Evolutionary conservation across 2,888 invertebrate genomes (phyloP), one percentile per base, ranked within the genome.

Genomic region (Syritta pipiens): DNA sequence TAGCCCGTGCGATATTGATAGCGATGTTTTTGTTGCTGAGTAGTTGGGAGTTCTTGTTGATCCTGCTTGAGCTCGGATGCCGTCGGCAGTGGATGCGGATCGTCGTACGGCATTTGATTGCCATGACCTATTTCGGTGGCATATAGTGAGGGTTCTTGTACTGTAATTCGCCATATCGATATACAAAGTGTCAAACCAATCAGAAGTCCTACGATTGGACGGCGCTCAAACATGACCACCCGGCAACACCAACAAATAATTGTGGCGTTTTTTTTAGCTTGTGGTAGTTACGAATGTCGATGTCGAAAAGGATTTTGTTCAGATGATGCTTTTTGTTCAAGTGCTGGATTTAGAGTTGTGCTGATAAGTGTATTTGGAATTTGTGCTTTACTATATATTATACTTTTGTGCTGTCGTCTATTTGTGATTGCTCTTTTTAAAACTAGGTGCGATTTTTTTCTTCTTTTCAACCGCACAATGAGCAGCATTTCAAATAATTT

Each of bases 81-180:
- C 28, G 79, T 79, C 48, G 69, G 67, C 12, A 59, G 40, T 14
- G 72, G 53, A 35, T 68, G 82, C 63, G 71, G 77, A 22, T 74
- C 74, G 3, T 74, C 74, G 74, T 48, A 32, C 24, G 74, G 14
- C 28, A 59, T 30, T 49, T 74, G 77, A 53, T 67, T 81, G 65
- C 81, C 83, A 55, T 83, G 81, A 22, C 81, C 82, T 30, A 81
- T 82, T 22, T 85, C 84, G 28, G 83, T 48, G 32, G 82, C 83
- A 49, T 84, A 82, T 67, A 85, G 77, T 59, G 84, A 82, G 37
- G 85, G 83, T 75, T 88, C 87, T 67, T 87, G 88, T 68, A 87
- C 83, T 82, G 87, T 85, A 79, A 88, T 86, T 82, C 87, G 85
- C 89, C 89, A 89, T 84, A 89, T 84, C 77, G 88, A 85, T 65